phyloP scores from a whole-genome alignment of 2,888 invertebrate genomes.

The Pegoplata infirma region DNA sequence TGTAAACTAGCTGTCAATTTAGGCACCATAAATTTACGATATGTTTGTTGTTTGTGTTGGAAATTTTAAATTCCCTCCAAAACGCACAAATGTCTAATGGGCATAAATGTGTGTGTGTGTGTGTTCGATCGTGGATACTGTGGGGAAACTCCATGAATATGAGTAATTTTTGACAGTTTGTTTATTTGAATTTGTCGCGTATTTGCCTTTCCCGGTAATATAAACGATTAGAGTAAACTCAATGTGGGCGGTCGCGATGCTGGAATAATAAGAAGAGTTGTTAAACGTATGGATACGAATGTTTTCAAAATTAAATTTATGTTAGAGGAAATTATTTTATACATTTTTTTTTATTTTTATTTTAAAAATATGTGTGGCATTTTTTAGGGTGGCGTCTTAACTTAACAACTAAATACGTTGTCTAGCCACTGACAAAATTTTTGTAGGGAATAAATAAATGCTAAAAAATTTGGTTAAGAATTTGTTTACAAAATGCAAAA shows the following conservation, averaged over 20 bases:
- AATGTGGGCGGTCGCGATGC: conserved; percentile 72
- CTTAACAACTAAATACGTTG: conserved; percentile 35
- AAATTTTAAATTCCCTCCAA: conserved; percentile 55
- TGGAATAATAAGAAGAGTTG: conserved; percentile 15
- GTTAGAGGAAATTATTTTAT: conserved; percentile 43
- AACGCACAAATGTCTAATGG: conserved; percentile 62
- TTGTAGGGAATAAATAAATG: conserved; percentile 15
- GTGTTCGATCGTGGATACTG: conserved; percentile 31
- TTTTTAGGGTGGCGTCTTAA: conserved; percentile 53
- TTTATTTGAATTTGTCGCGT: conserved; percentile 76
- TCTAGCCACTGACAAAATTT: conserved; percentile 44
- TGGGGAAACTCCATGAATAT: conserved; percentile 65
- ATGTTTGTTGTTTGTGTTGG: conserved; percentile 31
- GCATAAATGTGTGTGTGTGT: conserved; percentile 14
- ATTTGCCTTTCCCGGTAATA: conserved; percentile 67
- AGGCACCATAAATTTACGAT: conserved; percentile 29
- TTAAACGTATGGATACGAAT: conserved; percentile 51
- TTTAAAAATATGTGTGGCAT: conserved; percentile 36
- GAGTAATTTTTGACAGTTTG: conserved; percentile 75
- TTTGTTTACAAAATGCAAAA: background rate
- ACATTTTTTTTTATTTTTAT: background rate
- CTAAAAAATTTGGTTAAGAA: background rate
- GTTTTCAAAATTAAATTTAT: conserved; percentile 34
- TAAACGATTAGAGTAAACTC: conserved; percentile 67
- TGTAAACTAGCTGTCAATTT: conserved; percentile 61